Evolutionary conservation across 2,113 vertebrate genomes (phyloP).

Genomic region (Nothobranchius kuhntae): DNA sequence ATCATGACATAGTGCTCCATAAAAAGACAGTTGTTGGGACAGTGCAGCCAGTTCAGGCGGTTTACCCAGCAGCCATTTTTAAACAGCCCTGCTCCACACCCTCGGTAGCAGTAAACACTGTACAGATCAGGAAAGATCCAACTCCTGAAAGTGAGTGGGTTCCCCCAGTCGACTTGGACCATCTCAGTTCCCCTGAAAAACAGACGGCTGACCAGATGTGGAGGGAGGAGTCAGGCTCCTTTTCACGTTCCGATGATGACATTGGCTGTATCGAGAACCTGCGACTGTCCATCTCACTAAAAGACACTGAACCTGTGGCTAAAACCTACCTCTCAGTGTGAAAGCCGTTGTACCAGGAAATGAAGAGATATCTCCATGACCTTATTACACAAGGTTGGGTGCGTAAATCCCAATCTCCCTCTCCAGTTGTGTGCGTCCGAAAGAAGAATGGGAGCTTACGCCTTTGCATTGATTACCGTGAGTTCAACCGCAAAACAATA

Average conservation of each 20-base stretch:
- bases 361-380: no score
- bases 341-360: constrained; percentile 18
- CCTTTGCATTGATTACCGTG: constrained; percentile 6
- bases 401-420: no score
- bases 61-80: not conserved
- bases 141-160: not conserved
- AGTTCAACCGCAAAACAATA: not conserved
- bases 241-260: not conserved
- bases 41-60: not conserved
- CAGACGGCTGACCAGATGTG: not conserved
- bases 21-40: not conserved
- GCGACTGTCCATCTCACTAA: not conserved
- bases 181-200: not conserved
- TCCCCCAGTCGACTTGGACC: not conserved
- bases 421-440: no score
- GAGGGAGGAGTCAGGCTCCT: not conserved
- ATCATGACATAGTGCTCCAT: not conserved
- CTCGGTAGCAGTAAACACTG: no score
- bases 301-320: not conserved
- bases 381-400: no score
- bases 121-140: not conserved
- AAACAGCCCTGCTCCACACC: not conserved
- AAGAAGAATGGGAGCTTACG: not conserved
- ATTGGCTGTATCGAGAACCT: not conserved
- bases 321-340: not conserved